A percentile compares a stretch with the other conserved stretches of the same genome.
These are phyloP conservation scores for Rhaphigaster nebulosa DNA, from an alignment of 2,888 invertebrate genomes.

Conservation along the genomic window DNA sequence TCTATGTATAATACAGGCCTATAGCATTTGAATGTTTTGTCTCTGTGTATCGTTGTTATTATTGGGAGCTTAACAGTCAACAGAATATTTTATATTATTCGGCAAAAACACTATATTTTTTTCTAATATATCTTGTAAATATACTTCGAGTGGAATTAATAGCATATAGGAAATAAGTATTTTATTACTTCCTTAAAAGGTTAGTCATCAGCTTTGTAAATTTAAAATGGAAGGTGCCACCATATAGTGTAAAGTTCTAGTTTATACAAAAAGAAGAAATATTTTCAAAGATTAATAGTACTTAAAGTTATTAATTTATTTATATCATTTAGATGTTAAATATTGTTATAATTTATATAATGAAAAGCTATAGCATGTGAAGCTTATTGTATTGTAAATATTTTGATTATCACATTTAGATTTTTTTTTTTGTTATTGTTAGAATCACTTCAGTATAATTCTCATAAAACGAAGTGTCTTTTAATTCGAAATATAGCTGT, in stretches of 20 bases:
- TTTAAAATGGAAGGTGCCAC: slow-evolving; percentile 62
- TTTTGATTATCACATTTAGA: slow-evolving; percentile 49
- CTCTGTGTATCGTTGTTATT: slow-evolving; percentile 60
- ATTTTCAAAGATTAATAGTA: slow-evolving; percentile 51
- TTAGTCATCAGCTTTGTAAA: slow-evolving; percentile 61
- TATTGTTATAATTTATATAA: slow-evolving; percentile 54
- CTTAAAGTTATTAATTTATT: slow-evolving; percentile 43
- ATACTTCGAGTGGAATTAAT: slow-evolving; percentile 58
- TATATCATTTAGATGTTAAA: slow-evolving; percentile 54
- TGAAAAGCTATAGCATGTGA: slow-evolving; percentile 47
- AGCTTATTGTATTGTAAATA: slow-evolving; percentile 57
- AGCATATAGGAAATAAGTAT: slow-evolving; percentile 60
- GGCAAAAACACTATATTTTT: slow-evolving; percentile 60
- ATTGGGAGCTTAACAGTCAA: slow-evolving; percentile 60
- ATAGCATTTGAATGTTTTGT: slow-evolving; percentile 59
- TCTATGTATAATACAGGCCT: slow-evolving; percentile 60
- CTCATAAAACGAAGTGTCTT: slow-evolving; percentile 60
- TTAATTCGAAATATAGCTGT: slow-evolving; percentile 58
- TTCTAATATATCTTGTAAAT: slow-evolving; percentile 59
- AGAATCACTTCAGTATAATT: slow-evolving; percentile 53
- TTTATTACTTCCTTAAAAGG: slow-evolving; percentile 63
- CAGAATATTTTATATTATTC: slow-evolving; percentile 59
- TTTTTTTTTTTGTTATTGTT: slow-evolving; percentile 55
- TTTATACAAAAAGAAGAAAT: slow-evolving; percentile 52
- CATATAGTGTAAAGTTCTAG: slow-evolving; percentile 59